Conservation (phyloP, 2,797 vertebrate genomes). For the Alosa sapidissima region DNA sequence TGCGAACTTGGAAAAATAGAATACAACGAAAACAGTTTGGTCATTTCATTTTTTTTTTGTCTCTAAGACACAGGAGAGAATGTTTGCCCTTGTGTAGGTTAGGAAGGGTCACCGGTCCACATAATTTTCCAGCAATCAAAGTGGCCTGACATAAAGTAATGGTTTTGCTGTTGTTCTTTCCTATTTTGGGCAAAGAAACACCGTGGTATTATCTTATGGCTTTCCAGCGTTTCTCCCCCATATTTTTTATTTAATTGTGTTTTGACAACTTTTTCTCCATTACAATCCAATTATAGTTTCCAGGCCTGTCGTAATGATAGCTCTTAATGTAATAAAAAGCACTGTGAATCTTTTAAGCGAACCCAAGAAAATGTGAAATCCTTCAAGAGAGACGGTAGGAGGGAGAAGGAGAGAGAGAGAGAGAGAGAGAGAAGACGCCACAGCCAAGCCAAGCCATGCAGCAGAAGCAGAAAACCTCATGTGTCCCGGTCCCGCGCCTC, state of each 20-base stretch:
- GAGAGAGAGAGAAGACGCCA: not conserved
- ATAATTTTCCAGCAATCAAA: conserved; percentile 66
- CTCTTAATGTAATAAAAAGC: conserved; percentile 78
- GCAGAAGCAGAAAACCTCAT: conserved; percentile 62
- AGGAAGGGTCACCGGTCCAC: conserved; percentile 61
- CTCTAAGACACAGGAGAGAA: conserved; percentile 61
- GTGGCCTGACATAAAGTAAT: conserved; percentile 71
- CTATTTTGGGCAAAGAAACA: conserved; percentile 75
- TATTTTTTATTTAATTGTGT: conserved; percentile 79
- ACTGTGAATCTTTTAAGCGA: conserved; percentile 73
- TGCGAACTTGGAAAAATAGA: conserved; percentile 29
- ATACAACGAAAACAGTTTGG: conserved; percentile 60
- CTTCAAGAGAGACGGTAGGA: not conserved
- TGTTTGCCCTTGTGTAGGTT: conserved; percentile 68
- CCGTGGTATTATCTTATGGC: conserved; percentile 67
- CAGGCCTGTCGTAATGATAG: conserved; percentile 75
- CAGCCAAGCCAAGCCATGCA: conserved; percentile 72
- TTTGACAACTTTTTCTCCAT: conserved; percentile 76
- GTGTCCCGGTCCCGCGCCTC: conserved; percentile 61
- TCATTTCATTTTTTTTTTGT: conserved; percentile 61
- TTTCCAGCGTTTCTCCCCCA: conserved; percentile 58
- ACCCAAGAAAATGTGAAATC: conserved; percentile 54
- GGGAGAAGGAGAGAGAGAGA: not conserved
- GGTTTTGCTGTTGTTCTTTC: conserved; percentile 80
- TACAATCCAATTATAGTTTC: conserved; percentile 73